Base-by-base conservation (phyloP, 2,888 invertebrate genomes). In the Craniophora ligustri region DNA sequence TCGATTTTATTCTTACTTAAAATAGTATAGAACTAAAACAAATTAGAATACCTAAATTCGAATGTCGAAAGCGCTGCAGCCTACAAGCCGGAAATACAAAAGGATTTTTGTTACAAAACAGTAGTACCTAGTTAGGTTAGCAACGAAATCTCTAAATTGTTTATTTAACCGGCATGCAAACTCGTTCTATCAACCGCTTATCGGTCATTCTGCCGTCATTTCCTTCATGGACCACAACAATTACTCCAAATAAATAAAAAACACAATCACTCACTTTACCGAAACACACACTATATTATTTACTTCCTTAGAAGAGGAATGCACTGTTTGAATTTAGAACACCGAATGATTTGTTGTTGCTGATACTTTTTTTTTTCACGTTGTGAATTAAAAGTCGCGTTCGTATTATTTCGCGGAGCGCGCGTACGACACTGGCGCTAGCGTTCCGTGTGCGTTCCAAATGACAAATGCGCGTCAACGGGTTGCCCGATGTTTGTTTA, bases 401-500 rank as follows among this genome's bases (percentile, higher is more conserved):
- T 86, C 81, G 75, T 55, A 61, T 80, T 54, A 31, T 51, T 58
- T 51, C 72, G 69, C 78, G 78, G 82, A 78, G 82, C 78, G 83
- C 85, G 76, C 79, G 57, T 34, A 72, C 64, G 76, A 77, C 76
- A 78, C 77, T 65, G 65, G 78, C 84, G 78, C 82, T 82, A 75
- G 81, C 80, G 79, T 78, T 79, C 81, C 81, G 85, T 77, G 82
- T 79, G 81, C 86, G 82, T 85, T 84, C 85, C 81, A 82, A 91
- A 88, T 92, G 92, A 92, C 92, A 92, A 92, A 92, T 90, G 91
- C 85, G 87, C 87, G 86, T 86, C 87, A 84, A 80, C 78, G 79
- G 76, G 81, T 85, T 86, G 65, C 70, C 72, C 74, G 75, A 62
- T 78, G 80, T 87, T 88, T 90, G 89, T 91, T 90, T 90, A 89